phyloP scores from a whole-genome alignment of 2,888 invertebrate genomes.

The Periphyllus acericola region DNA sequence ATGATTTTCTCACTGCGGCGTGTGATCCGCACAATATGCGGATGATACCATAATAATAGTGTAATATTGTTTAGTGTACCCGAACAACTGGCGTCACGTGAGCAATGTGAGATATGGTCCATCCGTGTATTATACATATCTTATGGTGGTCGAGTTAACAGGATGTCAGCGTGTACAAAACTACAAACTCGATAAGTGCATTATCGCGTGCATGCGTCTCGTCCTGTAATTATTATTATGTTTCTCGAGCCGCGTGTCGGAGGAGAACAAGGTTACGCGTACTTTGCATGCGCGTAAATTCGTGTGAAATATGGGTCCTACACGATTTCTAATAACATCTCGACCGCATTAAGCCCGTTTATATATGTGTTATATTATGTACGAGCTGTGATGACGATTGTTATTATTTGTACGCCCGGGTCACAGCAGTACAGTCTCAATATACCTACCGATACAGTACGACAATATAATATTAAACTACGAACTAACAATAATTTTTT shows the following conservation, averaged over 20 bases:
- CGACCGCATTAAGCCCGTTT: background rate
- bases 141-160: background rate
- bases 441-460: background rate
- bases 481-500: background rate
- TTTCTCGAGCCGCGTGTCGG: too few relatives aligned
- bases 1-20: background rate
- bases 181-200: background rate
- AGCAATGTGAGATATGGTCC: background rate
- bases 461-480: background rate
- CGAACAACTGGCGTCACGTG: background rate
- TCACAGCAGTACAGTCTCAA: background rate
- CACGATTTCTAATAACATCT: background rate
- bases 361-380: too few relatives aligned
- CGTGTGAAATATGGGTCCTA: slow-evolving; percentile 7
- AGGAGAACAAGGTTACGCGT: background rate
- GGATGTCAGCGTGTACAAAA: background rate
- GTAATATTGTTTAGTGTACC: too few relatives aligned
- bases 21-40: background rate
- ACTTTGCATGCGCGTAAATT: background rate
- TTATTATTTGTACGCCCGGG: background rate
- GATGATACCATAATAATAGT: background rate
- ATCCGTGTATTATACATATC: background rate
- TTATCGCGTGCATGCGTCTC: background rate
- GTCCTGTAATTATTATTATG: too few relatives aligned
- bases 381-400: background rate